Evolutionary conservation across 2,113 vertebrate genomes (phyloP).

Genomic region (Herpailurus yagouaroundi): DNA sequence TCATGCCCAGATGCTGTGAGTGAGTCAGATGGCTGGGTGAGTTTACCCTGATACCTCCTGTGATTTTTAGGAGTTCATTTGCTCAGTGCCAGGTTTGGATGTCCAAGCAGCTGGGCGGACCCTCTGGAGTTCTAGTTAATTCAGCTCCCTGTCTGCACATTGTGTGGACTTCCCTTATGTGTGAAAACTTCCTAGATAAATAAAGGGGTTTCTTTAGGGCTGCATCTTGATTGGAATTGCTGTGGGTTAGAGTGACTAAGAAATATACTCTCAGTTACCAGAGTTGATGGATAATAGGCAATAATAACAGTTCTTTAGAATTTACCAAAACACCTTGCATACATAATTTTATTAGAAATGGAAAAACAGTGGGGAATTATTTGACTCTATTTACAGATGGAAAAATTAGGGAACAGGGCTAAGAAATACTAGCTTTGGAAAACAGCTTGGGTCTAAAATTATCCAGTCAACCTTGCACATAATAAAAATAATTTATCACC

Average conservation of each 20-base stretch:
- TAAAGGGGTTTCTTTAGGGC: not conserved
- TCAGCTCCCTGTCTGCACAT: not conserved
- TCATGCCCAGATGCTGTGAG: conserved; percentile 67
- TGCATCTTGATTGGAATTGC: conserved; percentile 29
- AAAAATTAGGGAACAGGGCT: not conserved
- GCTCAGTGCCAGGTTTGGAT: conserved; percentile 49
- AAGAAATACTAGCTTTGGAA: conserved; percentile 43
- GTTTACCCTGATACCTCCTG: conserved; percentile 24
- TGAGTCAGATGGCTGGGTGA: conserved; percentile 67
- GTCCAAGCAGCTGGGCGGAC: not conserved
- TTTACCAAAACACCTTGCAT: not conserved
- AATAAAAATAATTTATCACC: conserved; percentile 42
- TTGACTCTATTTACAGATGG: conserved; percentile 35
- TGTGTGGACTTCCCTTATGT: not conserved
- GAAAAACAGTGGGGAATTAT: not conserved
- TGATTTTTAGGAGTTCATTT: conserved; percentile 52
- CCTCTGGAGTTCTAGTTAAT: not conserved
- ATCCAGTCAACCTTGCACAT: not conserved
- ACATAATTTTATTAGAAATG: conserved; percentile 53
- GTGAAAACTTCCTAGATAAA: not conserved
- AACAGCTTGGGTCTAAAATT: conserved; percentile 37
- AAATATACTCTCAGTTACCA: not conserved
- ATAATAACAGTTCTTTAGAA: conserved; percentile 9
- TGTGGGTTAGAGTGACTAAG: not conserved
- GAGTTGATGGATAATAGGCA: not conserved